Conservation (phyloP, 2,113 vertebrate genomes). For the Rutilus rutilus region DNA sequence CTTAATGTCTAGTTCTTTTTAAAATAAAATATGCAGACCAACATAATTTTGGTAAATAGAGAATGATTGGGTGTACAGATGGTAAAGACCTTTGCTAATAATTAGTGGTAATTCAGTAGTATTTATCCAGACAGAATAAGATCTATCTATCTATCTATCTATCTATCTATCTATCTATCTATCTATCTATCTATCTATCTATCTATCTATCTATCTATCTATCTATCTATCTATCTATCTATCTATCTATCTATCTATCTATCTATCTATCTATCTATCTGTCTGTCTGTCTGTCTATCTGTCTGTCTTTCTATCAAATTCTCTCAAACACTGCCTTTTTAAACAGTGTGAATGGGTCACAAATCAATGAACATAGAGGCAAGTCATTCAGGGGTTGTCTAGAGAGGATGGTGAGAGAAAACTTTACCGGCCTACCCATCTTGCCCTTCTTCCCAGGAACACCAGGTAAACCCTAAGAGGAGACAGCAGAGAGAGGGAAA, state of each 20-base stretch:
- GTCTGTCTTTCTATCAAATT: background rate
- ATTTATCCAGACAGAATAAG: background rate
- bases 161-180: background rate
- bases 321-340: background rate
- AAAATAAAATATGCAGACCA: conserved; percentile 18
- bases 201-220: background rate
- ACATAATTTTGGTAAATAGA: background rate
- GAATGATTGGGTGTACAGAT: background rate
- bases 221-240: background rate
- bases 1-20: conserved; percentile 10
- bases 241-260: background rate
- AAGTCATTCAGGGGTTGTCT: conserved; percentile 64
- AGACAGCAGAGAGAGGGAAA: conserved; percentile 35
- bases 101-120: background rate
- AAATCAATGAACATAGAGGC: conserved; percentile 59
- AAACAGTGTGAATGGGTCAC: conserved; percentile 31
- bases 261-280: background rate
- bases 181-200: background rate
- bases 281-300: background rate
- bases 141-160: background rate
- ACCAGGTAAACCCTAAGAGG: conserved; percentile 87
- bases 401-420: conserved; percentile 88
- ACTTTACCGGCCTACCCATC: conserved; percentile 99
- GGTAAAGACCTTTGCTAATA: background rate
- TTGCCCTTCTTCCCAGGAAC: conserved; percentile 97